Evolutionary conservation across 1,140 invertebrate genomes (phyloP).

Genomic region (Alviniconcha marisindica): DNA sequence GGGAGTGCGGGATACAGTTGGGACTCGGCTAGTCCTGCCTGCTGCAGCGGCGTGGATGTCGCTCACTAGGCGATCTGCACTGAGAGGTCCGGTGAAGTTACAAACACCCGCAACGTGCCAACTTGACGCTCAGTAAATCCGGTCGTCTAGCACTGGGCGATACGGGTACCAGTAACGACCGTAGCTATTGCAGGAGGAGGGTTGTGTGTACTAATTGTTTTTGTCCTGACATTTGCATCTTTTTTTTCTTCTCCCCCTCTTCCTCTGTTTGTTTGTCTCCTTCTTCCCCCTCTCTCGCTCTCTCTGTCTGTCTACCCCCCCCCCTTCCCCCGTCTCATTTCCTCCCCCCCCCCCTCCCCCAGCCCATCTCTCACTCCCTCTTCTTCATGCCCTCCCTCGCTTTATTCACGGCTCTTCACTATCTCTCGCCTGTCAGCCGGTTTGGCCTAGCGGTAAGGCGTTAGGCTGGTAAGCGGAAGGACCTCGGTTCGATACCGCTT

Average conservation of each 20-base stretch:
- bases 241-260: neutral
- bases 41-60: neutral
- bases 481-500: too few species aligned
- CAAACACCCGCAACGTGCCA: too few species aligned
- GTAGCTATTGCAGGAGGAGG: neutral
- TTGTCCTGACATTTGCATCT: neutral
- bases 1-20: neutral
- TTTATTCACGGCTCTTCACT: neutral
- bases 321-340: neutral
- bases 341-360: neutral
- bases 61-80: neutral
- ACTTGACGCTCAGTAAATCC: neutral
- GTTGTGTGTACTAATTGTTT: neutral
- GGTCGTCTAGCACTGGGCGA: neutral
- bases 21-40: too few species aligned
- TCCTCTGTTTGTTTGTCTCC: neutral
- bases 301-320: neutral
- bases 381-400: constrained; percentile 14
- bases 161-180: neutral
- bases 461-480: too few species aligned
- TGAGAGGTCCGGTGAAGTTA: neutral
- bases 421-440: too few species aligned
- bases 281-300: neutral
- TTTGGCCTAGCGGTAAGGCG: too few species aligned
- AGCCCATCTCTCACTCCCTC: neutral